Evolutionary conservation across 1,140 invertebrate species (phyloP).

Genomic region (Solenopsis fugax): DNA sequence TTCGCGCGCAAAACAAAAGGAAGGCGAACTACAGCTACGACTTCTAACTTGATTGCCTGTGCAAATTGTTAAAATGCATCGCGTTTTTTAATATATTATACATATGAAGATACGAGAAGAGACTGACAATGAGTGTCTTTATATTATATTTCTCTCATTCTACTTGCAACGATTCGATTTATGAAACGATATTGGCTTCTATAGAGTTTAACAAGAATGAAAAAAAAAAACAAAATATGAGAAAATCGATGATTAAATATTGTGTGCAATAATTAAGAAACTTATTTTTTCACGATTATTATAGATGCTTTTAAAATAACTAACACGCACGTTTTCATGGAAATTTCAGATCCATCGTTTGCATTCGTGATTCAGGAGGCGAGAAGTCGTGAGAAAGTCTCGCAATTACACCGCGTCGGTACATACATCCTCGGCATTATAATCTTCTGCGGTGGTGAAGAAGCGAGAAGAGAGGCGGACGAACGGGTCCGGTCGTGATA

Average conservation of each 20-base stretch:
- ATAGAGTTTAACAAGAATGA: background rate
- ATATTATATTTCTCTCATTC: background rate
- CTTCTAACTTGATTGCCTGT: conserved; percentile 4
- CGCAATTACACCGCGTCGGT: conserved; percentile 61
- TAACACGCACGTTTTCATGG: background rate
- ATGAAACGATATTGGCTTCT: background rate
- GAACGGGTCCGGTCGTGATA: conserved; percentile 70
- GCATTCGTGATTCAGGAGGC: background rate
- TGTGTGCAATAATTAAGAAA: background rate
- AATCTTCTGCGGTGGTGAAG: conserved; percentile 68
- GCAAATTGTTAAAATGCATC: background rate
- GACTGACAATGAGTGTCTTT: background rate
- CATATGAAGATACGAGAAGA: background rate
- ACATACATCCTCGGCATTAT: conserved; percentile 67
- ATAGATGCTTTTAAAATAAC: background rate
- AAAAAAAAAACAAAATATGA: background rate
- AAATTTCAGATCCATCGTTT: background rate
- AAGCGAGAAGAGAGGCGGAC: conserved; percentile 53
- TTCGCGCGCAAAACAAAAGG: conserved; percentile 4
- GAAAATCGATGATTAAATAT: background rate
- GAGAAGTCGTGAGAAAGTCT: conserved; percentile 38
- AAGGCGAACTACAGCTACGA: conserved; percentile 8
- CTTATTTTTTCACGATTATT: background rate
- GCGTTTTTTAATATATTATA: background rate
- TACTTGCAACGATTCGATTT: background rate